These are phyloP conservation scores for Gymnogyps californianus DNA, from an alignment of 2,113 vertebrate species.

Conservation along the genomic window DNA sequence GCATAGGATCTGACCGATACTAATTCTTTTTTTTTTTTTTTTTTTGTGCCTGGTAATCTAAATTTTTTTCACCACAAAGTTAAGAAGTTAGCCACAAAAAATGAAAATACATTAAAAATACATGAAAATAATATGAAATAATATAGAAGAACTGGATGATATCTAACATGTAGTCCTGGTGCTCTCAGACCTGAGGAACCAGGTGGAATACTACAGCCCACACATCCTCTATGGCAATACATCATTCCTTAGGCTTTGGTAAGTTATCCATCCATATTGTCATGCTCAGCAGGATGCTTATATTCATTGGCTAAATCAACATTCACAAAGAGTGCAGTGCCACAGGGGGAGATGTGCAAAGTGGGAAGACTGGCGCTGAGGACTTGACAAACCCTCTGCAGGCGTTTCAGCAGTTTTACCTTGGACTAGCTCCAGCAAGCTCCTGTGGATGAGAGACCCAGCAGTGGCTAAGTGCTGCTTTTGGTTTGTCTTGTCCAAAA, in stretches of 20 bases:
- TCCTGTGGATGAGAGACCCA: not conserved
- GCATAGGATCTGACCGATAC: not conserved
- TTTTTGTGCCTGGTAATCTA: not conserved
- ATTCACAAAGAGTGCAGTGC: not conserved
- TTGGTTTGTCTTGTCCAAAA: not conserved
- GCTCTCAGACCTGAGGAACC: not conserved
- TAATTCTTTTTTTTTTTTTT: too few relatives aligned
- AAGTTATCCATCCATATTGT: not conserved
- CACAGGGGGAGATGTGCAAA: not conserved
- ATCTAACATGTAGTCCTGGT: not conserved
- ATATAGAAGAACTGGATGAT: not conserved
- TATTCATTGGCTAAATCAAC: not conserved
- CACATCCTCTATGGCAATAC: not conserved
- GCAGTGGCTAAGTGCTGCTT: not conserved
- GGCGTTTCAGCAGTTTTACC: not conserved
- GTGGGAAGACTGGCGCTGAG: accelerated
- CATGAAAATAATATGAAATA: not conserved
- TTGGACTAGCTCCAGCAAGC: not conserved
- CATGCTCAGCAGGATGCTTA: not conserved
- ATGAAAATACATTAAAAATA: not conserved
- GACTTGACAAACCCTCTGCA: not conserved
- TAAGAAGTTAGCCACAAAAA: not conserved
- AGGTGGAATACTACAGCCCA: not conserved
- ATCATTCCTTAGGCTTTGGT: not conserved
- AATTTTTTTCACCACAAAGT: not conserved